phyloP scores from a whole-genome alignment of 2,888 invertebrate species.

The Agrochola circellaris region DNA sequence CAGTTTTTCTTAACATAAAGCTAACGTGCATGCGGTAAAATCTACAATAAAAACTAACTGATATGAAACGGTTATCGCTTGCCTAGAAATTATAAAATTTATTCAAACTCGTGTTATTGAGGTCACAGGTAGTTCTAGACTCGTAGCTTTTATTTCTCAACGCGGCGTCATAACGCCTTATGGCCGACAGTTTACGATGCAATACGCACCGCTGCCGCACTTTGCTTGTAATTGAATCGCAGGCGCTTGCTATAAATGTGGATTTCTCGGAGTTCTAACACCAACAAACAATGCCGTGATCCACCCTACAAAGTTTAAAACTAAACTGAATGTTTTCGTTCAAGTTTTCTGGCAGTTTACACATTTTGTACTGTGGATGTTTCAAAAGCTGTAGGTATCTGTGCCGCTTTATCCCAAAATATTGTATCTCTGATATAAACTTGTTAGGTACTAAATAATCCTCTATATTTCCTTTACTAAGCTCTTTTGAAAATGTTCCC shows the following conservation, averaged over 20 bases:
- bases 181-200: slow-evolving; percentile 85
- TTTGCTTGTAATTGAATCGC: slow-evolving; percentile 88
- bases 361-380: slow-evolving; percentile 32
- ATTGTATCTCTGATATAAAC: slow-evolving; percentile 16
- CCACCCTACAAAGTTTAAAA: slow-evolving; percentile 67
- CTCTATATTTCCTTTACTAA: slow-evolving; percentile 17
- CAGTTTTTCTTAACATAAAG: slow-evolving; percentile 7
- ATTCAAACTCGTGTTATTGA: slow-evolving; percentile 73
- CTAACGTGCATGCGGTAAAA: slow-evolving; percentile 1
- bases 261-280: slow-evolving; percentile 75
- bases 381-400: slow-evolving; percentile 5
- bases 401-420: slow-evolving; percentile 17
- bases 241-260: slow-evolving; percentile 85
- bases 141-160: slow-evolving; percentile 75
- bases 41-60: slow-evolving; percentile 43
- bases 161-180: slow-evolving; percentile 84
- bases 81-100: slow-evolving; percentile 61
- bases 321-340: slow-evolving; percentile 59
- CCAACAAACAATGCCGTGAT: slow-evolving; percentile 73
- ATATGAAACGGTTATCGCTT: slow-evolving; percentile 50
- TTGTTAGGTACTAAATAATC: slow-evolving; percentile 38
- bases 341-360: slow-evolving; percentile 46
- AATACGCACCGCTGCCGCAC: slow-evolving; percentile 84
- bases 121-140: slow-evolving; percentile 76
- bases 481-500: slow-evolving; percentile 40